These are phyloP conservation scores for Magallana ariakensis DNA, from an alignment of 1,140 invertebrate species.

Conservation along the genomic window DNA sequence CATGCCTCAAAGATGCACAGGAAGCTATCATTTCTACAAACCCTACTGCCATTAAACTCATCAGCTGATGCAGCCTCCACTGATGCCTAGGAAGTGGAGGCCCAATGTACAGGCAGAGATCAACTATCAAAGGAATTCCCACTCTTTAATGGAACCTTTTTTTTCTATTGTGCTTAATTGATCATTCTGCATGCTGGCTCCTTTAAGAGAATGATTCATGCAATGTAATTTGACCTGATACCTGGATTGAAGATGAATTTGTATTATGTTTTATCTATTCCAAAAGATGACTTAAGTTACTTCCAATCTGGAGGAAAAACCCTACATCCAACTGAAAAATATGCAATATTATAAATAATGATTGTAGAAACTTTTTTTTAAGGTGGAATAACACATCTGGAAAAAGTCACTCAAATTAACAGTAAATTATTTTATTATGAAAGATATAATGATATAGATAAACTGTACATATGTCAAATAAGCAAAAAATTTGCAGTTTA, in stretches of 20 bases:
- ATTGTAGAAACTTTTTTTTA: no score
- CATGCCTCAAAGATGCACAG: background rate
- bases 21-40: background rate
- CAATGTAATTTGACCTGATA: background rate
- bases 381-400: no score
- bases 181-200: conserved; percentile 8
- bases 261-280: no score
- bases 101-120: background rate
- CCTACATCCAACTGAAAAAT: no score
- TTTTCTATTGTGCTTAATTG: background rate
- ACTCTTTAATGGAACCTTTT: conserved; percentile 21
- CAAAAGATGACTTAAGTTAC: no score
- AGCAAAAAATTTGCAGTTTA: no score
- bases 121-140: conserved; percentile 35
- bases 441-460: no score
- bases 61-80: background rate
- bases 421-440: no score
- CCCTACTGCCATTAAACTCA: background rate
- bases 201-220: background rate
- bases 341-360: no score
- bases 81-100: background rate
- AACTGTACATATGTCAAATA: no score
- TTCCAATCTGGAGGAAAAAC: no score
- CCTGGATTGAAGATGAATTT: background rate
- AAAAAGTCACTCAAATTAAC: no score